Percentiles rank a stretch among this genome's conserved stretches.
phyloP scores from a whole-genome alignment of 2,797 vertebrate species.

The Lacerta bilineata region DNA sequence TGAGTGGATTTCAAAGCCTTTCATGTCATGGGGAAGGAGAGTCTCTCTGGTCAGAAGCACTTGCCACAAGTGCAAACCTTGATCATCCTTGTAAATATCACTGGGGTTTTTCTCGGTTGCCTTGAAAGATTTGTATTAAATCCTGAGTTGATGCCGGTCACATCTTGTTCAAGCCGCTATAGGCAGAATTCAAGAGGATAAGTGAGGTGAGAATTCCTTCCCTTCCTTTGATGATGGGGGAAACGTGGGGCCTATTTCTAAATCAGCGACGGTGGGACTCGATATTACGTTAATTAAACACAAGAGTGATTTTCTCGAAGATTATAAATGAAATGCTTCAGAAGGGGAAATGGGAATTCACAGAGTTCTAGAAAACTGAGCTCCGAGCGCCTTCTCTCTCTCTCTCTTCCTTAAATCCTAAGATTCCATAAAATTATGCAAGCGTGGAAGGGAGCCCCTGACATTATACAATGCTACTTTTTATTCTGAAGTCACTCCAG shows the following conservation, averaged over 20 bases:
- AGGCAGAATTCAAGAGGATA: conserved; percentile 25
- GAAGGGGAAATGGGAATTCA: conserved; percentile 47
- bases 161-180: conserved; percentile 14
- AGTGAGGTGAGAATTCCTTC: conserved; percentile 12
- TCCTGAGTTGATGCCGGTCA: conserved; percentile 22
- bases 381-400: conserved; percentile 8
- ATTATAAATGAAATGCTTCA: conserved; percentile 42
- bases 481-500: conserved; percentile 68
- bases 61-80: not conserved
- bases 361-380: conserved; percentile 42
- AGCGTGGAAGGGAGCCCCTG: conserved; percentile 36
- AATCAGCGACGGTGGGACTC: not conserved
- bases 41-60: conserved; percentile 29
- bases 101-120: not conserved
- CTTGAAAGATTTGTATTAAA: conserved; percentile 23
- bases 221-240: conserved; percentile 35
- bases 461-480: conserved; percentile 37
- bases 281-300: conserved; percentile 44
- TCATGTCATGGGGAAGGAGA: conserved; percentile 30
- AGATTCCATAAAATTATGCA: conserved; percentile 38
- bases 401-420: conserved; percentile 36
- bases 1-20: conserved; percentile 25
- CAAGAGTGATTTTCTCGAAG: conserved; percentile 3
- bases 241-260: conserved; percentile 21
- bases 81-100: conserved; percentile 37